These are phyloP conservation scores for Chrysochloris asiatica DNA, from an alignment of 2,113 vertebrate genomes.

Conservation along the genomic window DNA sequence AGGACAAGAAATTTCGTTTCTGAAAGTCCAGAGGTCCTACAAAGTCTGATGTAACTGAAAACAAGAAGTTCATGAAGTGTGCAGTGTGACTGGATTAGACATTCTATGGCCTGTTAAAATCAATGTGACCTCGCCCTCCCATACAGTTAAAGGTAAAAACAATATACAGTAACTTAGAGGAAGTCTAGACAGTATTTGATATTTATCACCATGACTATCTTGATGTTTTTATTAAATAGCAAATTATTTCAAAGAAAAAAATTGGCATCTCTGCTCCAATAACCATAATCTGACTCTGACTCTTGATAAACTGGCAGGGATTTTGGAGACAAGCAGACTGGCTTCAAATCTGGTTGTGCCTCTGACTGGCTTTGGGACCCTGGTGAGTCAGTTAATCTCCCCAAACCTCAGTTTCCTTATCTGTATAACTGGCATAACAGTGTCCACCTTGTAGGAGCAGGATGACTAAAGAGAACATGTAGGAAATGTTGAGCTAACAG, in stretches of 20 bases:
- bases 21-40: not conserved
- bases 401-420: not conserved
- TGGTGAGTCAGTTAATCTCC: not conserved
- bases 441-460: not conserved
- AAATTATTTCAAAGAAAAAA: not conserved
- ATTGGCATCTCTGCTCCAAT: not conserved
- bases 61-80: not conserved
- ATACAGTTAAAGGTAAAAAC: not conserved
- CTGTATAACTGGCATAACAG: not conserved
- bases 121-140: not conserved
- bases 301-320: not conserved
- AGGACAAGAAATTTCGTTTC: not conserved
- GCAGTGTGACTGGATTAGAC: not conserved
- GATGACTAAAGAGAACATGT: not conserved
- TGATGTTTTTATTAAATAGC: not conserved
- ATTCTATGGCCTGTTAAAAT: not conserved
- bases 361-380: not conserved
- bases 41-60: not conserved
- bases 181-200: not conserved
- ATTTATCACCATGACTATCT: not conserved
- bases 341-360: not conserved
- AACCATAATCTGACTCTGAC: not conserved
- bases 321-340: not conserved
- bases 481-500: not conserved
- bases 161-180: not conserved